Evolutionary conservation across 1,140 invertebrate genomes (phyloP), one percentile per base, ranked within the genome.

Genomic region (Euura saliciscinereae): DNA sequence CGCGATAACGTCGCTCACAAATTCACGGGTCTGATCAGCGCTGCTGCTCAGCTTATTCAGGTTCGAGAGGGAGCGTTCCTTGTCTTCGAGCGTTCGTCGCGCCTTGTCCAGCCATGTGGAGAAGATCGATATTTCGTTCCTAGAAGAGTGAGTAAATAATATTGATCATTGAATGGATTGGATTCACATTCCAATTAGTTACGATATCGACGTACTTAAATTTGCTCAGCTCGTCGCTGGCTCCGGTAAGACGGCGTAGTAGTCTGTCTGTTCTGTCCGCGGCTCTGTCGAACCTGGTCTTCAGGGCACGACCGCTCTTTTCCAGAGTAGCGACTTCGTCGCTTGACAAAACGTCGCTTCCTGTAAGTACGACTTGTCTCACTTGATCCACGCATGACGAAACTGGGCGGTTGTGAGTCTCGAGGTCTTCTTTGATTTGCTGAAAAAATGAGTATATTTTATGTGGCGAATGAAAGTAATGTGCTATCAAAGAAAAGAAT

Each of bases 1-100:
- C 2, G 96, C 94, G 78, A 98, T 97, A 0, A 98, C 95, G 85
- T 99, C 97, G 71, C 93, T 94, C n/a, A 96, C 93, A 85, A 99
- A 97, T 75, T 96, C 94, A 46, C 94, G 91, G 2, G 94, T 93
- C 8, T 91, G 91, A 72, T 96, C 94, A 0, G 91, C 90, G 77
- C 93, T 93, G 65, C 90, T 90, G 65, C 91, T 89, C 4, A 96
- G 83, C 66, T 91, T 91, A 72, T 95, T 93, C 70, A 97, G 83
- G 78, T 97, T 93, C 1, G 93, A 93, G 3, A 97, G 83, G 1
- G 94, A 92, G n/a, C 93, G 89, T 78, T 97, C 96, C 82, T 96
- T 96, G 65, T 97, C 95, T 83, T 96, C 93, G 4, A 98, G 88
- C 28, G 91, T 91, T 66, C 93, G 90, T 71, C 93, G 91, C 0